These are phyloP conservation scores for Limnodromus scolopaceus DNA, from an alignment of 2,797 vertebrate species.

Conservation along the genomic window DNA sequence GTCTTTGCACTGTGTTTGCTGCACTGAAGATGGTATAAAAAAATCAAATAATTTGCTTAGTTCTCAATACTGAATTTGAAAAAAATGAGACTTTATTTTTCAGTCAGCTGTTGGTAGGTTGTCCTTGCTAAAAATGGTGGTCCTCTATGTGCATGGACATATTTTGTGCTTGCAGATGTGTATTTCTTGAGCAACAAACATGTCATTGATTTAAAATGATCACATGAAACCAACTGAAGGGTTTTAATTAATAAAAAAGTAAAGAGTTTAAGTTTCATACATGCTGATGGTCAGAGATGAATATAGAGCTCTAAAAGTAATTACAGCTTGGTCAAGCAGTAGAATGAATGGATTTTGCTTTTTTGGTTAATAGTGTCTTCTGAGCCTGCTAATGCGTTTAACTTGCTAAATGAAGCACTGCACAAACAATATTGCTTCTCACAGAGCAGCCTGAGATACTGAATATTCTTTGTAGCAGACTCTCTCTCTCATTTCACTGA, in stretches of 20 bases:
- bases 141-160: background rate
- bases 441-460: background rate
- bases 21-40: conserved; percentile 94
- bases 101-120: background rate
- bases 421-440: background rate
- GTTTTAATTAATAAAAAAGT: background rate
- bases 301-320: background rate
- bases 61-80: background rate
- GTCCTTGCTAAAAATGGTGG: background rate
- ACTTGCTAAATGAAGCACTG: background rate
- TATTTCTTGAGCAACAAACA: background rate
- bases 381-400: background rate
- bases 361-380: background rate
- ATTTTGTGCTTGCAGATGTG: background rate
- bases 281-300: background rate
- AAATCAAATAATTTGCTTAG: background rate
- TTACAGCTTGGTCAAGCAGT: background rate
- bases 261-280: background rate
- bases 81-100: background rate
- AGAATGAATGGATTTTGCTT: background rate
- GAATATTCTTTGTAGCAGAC: background rate
- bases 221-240: background rate
- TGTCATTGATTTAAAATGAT: background rate
- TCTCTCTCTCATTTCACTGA: background rate
- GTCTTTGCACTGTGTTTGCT: conserved; percentile 97